Evolutionary conservation across 2,888 invertebrate species (phyloP).

Genomic region (Xestia sexstrigata): DNA sequence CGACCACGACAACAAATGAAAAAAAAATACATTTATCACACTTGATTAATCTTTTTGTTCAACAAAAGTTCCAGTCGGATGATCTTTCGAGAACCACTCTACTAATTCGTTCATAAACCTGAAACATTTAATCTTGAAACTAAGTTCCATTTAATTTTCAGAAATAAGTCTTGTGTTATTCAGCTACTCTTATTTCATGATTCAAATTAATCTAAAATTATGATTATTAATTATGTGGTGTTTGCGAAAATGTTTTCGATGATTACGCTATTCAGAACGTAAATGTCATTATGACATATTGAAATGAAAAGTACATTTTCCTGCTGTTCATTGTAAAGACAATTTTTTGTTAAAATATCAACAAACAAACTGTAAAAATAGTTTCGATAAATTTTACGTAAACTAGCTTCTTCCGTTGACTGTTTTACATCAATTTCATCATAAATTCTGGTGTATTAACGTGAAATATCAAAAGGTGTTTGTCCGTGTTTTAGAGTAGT

Average conservation of each 20-base stretch:
- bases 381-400: slow-evolving; percentile 23
- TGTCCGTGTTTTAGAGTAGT: slow-evolving; percentile 51
- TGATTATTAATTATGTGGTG: background rate
- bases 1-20: background rate
- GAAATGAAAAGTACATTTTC: slow-evolving; percentile 64
- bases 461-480: slow-evolving; percentile 34
- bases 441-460: slow-evolving; percentile 33
- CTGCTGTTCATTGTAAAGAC: slow-evolving; percentile 17
- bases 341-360: slow-evolving; percentile 40
- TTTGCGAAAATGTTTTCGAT: background rate
- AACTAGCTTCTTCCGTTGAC: background rate
- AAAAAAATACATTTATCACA: background rate
- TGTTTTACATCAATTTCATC: slow-evolving; percentile 16
- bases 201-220: background rate
- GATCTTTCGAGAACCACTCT: background rate
- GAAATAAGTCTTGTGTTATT: rapidly evolving
- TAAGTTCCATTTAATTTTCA: background rate
- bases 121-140: no score
- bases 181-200: rapidly evolving
- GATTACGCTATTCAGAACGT: slow-evolving; percentile 10
- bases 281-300: slow-evolving; percentile 54
- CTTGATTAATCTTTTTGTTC: background rate
- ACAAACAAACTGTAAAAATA: slow-evolving; percentile 44
- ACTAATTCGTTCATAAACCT: slow-evolving; percentile 17
- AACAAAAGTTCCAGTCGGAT: background rate